Base-by-base conservation (phyloP, 2,797 vertebrate genomes). In the Clarias fuscus region DNA sequence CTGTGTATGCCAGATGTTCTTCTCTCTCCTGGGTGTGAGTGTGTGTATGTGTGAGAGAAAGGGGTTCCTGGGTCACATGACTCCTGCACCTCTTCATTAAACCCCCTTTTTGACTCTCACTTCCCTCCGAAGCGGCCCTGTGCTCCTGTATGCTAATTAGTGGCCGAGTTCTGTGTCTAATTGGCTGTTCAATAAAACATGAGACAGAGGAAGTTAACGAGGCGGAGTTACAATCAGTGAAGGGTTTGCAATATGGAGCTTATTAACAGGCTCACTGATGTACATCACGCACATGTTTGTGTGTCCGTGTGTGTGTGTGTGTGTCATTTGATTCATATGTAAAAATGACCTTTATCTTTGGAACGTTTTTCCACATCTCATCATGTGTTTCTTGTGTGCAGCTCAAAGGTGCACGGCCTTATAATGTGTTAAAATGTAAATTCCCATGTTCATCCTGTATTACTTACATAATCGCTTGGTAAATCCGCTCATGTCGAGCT, bases 111-210 rank as follows among this genome's bases (percentile, higher is more conserved):
- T 87, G 84, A 89, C 86, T 80, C 67, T 56, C 64, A 72, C 11
- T 80, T 61, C 33, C 77, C 27, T 58, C n/a, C 30, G 56, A 59
- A 84, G 83, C 86, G 84, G 77, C 62, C 37, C 4, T 5, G 17
- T 62, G 85, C 86, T 83, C 68, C 56, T 71, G 76, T 84, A 87
- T 86, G 88, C 86, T 89, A 89, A 89, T 88, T 84, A 78, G 87
- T 10, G 27, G 0, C 40, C 48, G 72, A 82, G 86, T 78, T 80
- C 84, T 86, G 58, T 2, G 1, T 89, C 71, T 89, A 89, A 89
- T 89, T 87, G 84, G 84, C 40, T 86, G 86, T 84, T 89, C 84
- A 86, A 89, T 89, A 89, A 89, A 89, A 89, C 88, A 89, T 89
- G 86, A 88, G 84, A 61, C 76, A 65, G 33, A 24, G 33, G 58